A percentile compares a stretch with the other conserved stretches of the same genome.
Conservation (phyloP, 1,140 invertebrate species). For the Drosophila chauvacae region DNA sequence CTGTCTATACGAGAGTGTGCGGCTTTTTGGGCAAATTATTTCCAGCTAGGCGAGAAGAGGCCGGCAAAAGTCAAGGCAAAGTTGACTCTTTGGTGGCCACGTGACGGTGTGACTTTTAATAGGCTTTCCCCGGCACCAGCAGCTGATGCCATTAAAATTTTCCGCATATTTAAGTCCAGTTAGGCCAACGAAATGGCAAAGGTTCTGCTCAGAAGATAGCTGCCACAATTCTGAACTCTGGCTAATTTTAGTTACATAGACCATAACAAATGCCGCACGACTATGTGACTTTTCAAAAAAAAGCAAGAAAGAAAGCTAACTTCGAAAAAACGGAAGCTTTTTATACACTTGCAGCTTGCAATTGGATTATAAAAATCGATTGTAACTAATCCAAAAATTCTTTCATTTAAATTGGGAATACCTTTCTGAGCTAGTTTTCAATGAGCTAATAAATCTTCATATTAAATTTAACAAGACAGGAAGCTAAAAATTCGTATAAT, state of each 20-base stretch:
- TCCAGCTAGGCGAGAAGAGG: conserved; percentile 12
- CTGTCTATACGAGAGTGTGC: conserved; percentile 26
- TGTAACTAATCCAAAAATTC: no score
- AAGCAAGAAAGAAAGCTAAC: no score
- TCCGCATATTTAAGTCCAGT: conserved; percentile 72
- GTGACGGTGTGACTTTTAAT: conserved; percentile 52
- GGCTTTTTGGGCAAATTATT: conserved; percentile 64
- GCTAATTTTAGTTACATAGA: conserved; percentile 33
- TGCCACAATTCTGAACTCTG: conserved; percentile 18
- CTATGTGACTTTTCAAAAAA: no score
- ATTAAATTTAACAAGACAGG: no score
- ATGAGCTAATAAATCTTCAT: no score
- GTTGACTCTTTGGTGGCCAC: conserved; percentile 21
- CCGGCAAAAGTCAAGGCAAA: conserved; percentile 70
- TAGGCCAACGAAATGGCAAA: conserved; percentile 39
- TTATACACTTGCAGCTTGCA: not conserved
- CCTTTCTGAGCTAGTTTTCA: no score
- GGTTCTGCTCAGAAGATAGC: conserved; percentile 26
- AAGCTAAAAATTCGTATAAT: no score
- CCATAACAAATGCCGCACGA: not conserved
- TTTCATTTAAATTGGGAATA: no score
- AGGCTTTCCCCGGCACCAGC: conserved; percentile 37
- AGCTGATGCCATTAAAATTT: conserved; percentile 69
- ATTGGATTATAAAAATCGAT: no score
- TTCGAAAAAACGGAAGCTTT: not conserved